Evolutionary conservation across 2,797 vertebrate species (phyloP).

Genomic region (Artibeus lituratus): DNA sequence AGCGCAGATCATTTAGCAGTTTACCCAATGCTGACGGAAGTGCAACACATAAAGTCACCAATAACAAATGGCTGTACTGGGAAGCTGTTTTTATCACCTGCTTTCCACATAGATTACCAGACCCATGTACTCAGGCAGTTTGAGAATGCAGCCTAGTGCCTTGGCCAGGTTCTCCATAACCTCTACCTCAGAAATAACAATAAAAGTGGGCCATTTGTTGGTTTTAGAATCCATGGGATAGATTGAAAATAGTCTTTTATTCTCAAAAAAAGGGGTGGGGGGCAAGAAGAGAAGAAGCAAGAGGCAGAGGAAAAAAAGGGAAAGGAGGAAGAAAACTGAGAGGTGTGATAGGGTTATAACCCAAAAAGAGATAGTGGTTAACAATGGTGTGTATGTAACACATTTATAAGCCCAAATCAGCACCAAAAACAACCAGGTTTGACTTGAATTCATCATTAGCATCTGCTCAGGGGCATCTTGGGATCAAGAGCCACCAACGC

Average conservation of each 20-base stretch:
- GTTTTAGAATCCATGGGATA: not conserved
- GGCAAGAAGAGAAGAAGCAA: not conserved
- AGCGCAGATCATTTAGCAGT: not conserved
- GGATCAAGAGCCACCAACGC: not conserved
- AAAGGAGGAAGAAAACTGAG: not conserved
- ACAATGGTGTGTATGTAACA: not conserved
- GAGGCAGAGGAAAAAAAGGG: not conserved
- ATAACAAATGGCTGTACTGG: not conserved
- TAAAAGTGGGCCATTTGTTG: not conserved
- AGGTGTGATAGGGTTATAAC: not conserved
- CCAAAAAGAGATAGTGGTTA: not conserved
- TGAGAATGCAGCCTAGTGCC: not conserved
- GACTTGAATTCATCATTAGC: not conserved
- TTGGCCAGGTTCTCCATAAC: not conserved
- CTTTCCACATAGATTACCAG: not conserved
- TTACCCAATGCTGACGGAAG: not conserved
- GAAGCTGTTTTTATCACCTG: not conserved
- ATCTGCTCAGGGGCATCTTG: not conserved
- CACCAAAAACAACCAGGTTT: not conserved
- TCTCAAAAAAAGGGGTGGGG: not conserved
- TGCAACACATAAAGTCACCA: not conserved
- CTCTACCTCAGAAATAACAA: not conserved
- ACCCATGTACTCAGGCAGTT: not conserved
- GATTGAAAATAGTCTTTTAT: not conserved
- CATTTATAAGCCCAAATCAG: not conserved